phyloP scores from a whole-genome alignment of 2,888 invertebrate genomes.

The Notodonta dromedarius region DNA sequence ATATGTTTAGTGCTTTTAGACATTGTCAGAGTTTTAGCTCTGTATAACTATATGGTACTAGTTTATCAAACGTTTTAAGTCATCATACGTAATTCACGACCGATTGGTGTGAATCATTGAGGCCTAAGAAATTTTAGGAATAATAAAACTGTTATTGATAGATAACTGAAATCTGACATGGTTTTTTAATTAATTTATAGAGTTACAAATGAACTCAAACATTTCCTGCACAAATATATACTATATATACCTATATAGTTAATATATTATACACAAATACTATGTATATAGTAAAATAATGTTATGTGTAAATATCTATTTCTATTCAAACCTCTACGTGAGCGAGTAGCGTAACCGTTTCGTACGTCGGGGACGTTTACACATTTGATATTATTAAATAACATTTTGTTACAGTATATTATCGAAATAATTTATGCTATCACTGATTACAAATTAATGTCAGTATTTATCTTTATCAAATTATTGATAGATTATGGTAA shows the following conservation, averaged over 20 bases:
- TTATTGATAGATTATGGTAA: slow-evolving; percentile 51
- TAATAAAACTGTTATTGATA: background rate
- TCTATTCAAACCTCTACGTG: background rate
- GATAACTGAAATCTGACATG: background rate
- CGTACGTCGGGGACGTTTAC: too few species aligned
- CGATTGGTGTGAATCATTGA: background rate
- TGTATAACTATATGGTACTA: too few species aligned
- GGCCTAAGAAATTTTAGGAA: background rate
- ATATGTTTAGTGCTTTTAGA: too few species aligned
- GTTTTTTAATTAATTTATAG: background rate
- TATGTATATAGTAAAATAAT: background rate
- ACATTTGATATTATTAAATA: background rate
- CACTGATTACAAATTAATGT: slow-evolving; percentile 26
- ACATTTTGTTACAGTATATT: slow-evolving; percentile 7
- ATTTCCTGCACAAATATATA: background rate
- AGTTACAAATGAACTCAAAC: background rate
- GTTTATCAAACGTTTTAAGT: too few species aligned
- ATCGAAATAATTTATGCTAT: slow-evolving; percentile 13
- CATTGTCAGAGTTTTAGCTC: too few species aligned
- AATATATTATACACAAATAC: background rate
- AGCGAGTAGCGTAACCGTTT: too few species aligned
- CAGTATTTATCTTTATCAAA: slow-evolving; percentile 37
- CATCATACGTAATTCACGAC: background rate
- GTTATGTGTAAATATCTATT: background rate
- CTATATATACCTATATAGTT: background rate